A percentile compares a stretch with the other conserved stretches of the same genome.
These are phyloP conservation scores for Aptenodytes forsteri DNA, from an alignment of 2,113 vertebrate genomes.

Conservation along the genomic window DNA sequence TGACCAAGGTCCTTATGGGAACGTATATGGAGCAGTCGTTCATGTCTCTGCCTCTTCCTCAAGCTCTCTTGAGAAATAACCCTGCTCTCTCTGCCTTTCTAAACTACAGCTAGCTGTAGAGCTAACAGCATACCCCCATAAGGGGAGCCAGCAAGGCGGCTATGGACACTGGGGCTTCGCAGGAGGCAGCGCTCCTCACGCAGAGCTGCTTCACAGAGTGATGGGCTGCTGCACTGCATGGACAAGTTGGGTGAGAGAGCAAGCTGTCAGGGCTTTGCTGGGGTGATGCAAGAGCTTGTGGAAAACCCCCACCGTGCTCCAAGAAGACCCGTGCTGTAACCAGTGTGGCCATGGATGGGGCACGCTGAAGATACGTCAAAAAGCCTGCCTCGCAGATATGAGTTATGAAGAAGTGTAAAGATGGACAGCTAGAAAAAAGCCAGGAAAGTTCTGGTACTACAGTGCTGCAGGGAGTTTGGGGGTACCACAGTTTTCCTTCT, in stretches of 20 bases:
- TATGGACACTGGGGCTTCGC: rapidly evolving
- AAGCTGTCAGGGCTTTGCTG: not conserved
- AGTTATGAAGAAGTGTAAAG: not conserved
- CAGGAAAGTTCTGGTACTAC: not conserved
- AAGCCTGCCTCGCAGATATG: not conserved
- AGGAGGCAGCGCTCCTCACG: not conserved
- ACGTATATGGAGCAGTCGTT: not conserved
- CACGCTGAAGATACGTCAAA: not conserved
- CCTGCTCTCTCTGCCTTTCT: not conserved
- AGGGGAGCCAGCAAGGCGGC: rapidly evolving
- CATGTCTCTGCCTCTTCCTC: not conserved
- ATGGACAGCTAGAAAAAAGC: not conserved
- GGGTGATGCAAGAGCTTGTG: not conserved
- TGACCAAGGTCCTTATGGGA: not conserved
- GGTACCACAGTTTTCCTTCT: not conserved
- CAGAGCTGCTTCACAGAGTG: not conserved
- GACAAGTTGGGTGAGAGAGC: not conserved
- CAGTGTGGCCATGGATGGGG: not conserved
- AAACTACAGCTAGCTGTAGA: not conserved
- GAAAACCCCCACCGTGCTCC: not conserved
- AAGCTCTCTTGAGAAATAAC: not conserved
- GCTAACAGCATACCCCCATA: not conserved
- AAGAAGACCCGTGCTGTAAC: not conserved
- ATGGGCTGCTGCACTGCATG: not conserved
- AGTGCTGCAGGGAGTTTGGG: not conserved